Conservation (phyloP, 2,797 vertebrate genomes). For the Argya squamiceps region DNA sequence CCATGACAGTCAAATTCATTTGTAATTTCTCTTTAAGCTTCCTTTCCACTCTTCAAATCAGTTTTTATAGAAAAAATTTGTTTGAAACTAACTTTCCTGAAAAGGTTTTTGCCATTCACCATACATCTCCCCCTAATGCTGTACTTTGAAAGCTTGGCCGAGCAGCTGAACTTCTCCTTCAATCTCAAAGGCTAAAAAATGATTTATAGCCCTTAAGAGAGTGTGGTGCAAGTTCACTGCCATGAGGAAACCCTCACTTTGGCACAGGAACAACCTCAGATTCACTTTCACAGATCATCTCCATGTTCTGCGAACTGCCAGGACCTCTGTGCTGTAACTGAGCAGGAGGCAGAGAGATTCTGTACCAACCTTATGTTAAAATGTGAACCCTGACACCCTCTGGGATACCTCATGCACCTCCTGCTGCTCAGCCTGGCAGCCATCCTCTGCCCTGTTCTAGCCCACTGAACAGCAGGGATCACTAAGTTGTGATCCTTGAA, state of each 20-base stretch:
- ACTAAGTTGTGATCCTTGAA: neutral
- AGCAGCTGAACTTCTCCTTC: neutral
- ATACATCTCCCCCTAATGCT: neutral
- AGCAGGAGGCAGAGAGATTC: neutral
- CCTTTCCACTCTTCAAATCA: neutral
- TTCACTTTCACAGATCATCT: neutral
- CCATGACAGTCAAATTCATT: neutral
- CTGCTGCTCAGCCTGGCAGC: neutral
- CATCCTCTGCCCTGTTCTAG: neutral
- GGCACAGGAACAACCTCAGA: neutral
- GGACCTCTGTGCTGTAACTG: neutral
- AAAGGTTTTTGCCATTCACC: neutral
- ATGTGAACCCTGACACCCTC: neutral
- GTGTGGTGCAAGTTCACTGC: neutral
- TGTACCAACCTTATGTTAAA: neutral
- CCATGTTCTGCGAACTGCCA: neutral
- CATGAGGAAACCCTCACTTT: neutral
- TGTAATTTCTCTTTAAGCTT: neutral
- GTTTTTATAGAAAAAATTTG: neutral
- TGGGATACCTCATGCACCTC: neutral
- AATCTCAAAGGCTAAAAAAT: neutral
- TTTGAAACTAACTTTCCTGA: neutral
- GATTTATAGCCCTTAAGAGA: neutral
- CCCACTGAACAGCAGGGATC: neutral
- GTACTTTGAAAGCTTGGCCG: neutral